Base-by-base conservation (phyloP, 2,113 vertebrate genomes). In the Mobula hypostoma region DNA sequence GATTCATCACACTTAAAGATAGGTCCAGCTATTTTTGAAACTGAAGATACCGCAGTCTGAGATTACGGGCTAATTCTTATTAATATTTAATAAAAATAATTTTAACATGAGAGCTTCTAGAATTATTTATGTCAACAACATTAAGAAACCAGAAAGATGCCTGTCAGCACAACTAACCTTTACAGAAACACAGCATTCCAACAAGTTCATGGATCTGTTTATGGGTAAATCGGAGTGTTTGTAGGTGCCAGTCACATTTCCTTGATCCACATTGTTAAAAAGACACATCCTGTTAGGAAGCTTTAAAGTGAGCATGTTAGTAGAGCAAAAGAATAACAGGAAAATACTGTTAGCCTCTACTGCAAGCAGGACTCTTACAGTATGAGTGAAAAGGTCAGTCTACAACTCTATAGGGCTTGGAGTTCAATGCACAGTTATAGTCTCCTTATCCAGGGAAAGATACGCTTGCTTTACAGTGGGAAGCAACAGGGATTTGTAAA, bases 71-170 rank as follows among this genome's bases (percentile, higher is more conserved):
- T 36, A 79, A 79, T 11, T 79, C n/a, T n/a, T 79, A 36, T 12
- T 79, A 79, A 79, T 14, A 14, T 48, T 48, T 48, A 48, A 48
- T 48, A 48, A n/a, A 12, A 79, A 17, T 0, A 79, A 79, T 17
- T 79, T 79, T 79, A 36, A 79, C 77, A 29, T 79, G 77, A 79
- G n/a, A 32, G n/a, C 77, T 36, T 79, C n/a, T 1, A 79, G 77
- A 79, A 79, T 79, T 32, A 79, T 79, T 79, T 36, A 79, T 15
- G 77, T 79, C 77, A 79, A 79, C 76, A n/a, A n/a, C 77, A 79
- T 36, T 79, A 32, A 78, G 8, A 32, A 32, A 78, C 21, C 72
- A 74, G 72, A 72, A 17, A 21, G 70, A 72, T 24, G 19, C 4
- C 70, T 74, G 19, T 19, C 21, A 24, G 17, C 5, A 74, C 72